Base-by-base conservation (phyloP, 1,140 invertebrate genomes). In the Asbolus verrucosus region DNA sequence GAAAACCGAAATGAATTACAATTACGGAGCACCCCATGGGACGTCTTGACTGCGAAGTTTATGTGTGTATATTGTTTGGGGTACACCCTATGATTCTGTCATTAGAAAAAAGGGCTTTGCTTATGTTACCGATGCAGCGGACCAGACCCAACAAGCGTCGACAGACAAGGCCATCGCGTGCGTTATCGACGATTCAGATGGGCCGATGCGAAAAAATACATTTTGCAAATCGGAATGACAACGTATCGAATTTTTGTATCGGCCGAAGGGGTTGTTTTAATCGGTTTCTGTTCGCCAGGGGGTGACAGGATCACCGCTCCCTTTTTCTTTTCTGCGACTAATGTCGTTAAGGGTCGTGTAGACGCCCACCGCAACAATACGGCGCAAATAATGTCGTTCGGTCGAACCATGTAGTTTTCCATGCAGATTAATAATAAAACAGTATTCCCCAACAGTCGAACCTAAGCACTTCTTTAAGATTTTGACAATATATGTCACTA, bases 171-270 rank as follows among this genome's bases (percentile, higher is more conserved):
- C 24, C 66, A 27, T 14, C 14, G n/a, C 31, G 16, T 21, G 19
- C 43, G 11, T 61, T 68, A 68, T 68, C 66, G 66, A 61, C 59
- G n/a, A 18, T 61, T 21, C 50, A 24, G 21, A 14, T 15, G 70
- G 13, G 21, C 73, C 38, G 60, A 50, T 46, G 62, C 50, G 60
- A 63, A 72, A 73, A 75, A 75, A 71, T 67, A 62, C 68, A 75
- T 75, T 75, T 75, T 69, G 71, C 73, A 73, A 75, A 75, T 73
- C 71, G 43, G 41, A 75, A 31, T 73, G 73, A 75, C 73, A 75
- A 71, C 73, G 73, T 75, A 75, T 75, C 73, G 73, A 75, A 73
- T 75, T 75, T 69, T 73, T 68, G 43, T 69, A 69, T 75, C 65
- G 66, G 63, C 24, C 68, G 41, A 75, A 73, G 71, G 73, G 71